Conservation (phyloP, 1,140 invertebrate species). For the Drosophila prosaltans region DNA sequence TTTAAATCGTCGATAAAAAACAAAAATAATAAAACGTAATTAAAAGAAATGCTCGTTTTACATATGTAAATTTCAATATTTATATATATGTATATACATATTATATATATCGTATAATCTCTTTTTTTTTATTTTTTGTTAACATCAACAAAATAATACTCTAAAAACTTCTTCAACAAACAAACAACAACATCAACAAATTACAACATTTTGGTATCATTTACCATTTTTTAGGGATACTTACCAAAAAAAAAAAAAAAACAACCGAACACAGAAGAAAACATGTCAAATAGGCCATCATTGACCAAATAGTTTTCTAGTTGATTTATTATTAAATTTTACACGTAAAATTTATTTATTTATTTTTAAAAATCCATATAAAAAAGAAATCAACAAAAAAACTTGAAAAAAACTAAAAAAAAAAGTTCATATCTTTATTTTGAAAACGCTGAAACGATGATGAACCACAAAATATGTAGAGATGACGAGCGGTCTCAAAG, state of each 20-base stretch:
- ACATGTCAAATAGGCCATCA: constrained; percentile 67
- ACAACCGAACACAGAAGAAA: constrained; percentile 26
- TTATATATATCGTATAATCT: constrained; percentile 71
- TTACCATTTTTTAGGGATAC: constrained; percentile 63
- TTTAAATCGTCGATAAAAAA: constrained; percentile 77
- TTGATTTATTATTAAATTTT: constrained; percentile 81
- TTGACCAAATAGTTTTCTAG: constrained; percentile 77
- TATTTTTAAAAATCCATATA: constrained; percentile 66
- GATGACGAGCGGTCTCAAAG: constrained; percentile 26
- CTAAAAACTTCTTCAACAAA: constrained; percentile 73
- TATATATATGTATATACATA: constrained; percentile 12
- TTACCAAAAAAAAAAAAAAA: constrained; percentile 24
- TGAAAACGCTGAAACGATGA: constrained; percentile 51
- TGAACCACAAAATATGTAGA: constrained; percentile 26
- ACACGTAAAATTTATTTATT: constrained; percentile 81
- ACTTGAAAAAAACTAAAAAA: constrained; percentile 45
- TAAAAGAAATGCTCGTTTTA: constrained; percentile 82
- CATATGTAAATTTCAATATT: constrained; percentile 75
- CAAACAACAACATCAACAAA: constrained; percentile 9
- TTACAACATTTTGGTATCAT: constrained; percentile 57
- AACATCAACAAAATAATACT: constrained; percentile 52
- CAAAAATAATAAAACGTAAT: constrained; percentile 79
- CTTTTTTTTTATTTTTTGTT: constrained; percentile 34
- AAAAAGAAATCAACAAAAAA: constrained; percentile 56
- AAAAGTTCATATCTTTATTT: constrained; percentile 61